Evolutionary conservation across 2,888 invertebrate genomes (phyloP), one percentile per base, ranked within the genome.

Genomic region (Esperia sulphurella): DNA sequence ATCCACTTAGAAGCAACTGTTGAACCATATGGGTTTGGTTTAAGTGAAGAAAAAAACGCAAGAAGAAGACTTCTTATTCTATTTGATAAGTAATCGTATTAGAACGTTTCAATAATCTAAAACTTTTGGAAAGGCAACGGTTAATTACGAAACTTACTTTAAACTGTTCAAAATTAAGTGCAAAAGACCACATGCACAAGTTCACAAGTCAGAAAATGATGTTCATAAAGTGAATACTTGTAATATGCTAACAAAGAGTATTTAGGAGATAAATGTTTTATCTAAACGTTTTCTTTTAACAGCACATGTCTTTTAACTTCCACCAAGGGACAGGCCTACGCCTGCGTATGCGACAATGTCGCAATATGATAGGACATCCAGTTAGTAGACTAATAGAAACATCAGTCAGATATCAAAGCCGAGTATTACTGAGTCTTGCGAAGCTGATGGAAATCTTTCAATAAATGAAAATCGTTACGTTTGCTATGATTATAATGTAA

Each of bases 1-100:
- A 86, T 84, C 84, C 84, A 83, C 84, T 88, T 86, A 84, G 68
- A 67, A 72, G 75, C 78, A 77, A 71, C 82, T 79, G 76, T 74
- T 72, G 75, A 66, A 41, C 33, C 8, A 41, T 33, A 41, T 38
- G 44, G n/a, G 38, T 31, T 30, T 3, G 42, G 31, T 8, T 31
- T 13, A 14, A 43, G 41, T 41, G 3, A n/a, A 10, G 12, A 12
- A n/a, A 41, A 7, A 21, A 21, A 5, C 21, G 21, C 21, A 21
- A 21, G 21, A 29, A 29, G 10, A 12, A 8, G 29, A 14, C 1
- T 31, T 30, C 30, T 7, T 31, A 31, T 31, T 21, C 5, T 21
- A 21, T 21, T 21, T 21, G 5, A 2, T 21, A 21, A n/a, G n/a
- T n/a, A n/a, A n/a, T n/a, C n/a, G n/a, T n/a, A n/a, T n/a, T n/a